Percentiles rank a stretch among this genome's conserved stretches.
Conservation (phyloP, 2,113 vertebrate species). For the Calidris pygmaea region DNA sequence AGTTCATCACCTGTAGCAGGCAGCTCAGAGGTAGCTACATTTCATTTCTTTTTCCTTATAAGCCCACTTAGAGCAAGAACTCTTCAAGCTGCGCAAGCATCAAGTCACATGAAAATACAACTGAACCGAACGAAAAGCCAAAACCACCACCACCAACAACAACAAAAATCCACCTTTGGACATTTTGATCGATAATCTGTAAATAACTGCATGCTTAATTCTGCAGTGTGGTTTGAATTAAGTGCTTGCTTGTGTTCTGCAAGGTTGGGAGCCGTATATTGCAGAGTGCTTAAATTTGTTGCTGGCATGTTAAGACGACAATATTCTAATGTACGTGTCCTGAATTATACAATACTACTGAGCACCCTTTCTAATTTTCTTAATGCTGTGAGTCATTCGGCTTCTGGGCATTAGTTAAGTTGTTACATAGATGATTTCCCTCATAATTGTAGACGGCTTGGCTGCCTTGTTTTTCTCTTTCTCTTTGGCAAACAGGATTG, state of each 20-base stretch:
- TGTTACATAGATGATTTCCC: slow-evolving; percentile 71
- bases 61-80: neutral
- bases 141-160: neutral
- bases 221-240: neutral
- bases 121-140: neutral
- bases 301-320: neutral
- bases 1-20: neutral
- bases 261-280: neutral
- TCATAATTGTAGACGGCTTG: slow-evolving; percentile 55
- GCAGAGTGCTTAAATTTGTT: neutral
- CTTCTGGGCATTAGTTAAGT: slow-evolving; percentile 65
- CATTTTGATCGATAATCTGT: neutral
- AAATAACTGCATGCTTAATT: neutral
- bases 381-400: slow-evolving; percentile 52
- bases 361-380: slow-evolving; percentile 54
- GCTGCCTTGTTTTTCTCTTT: slow-evolving; percentile 52
- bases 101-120: neutral
- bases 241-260: neutral
- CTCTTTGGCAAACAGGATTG: slow-evolving; percentile 39
- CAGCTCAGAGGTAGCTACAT: neutral
- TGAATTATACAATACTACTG: slow-evolving; percentile 32
- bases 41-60: neutral
- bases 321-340: neutral
- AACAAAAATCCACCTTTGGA: neutral
- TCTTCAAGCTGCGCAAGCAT: neutral